These are phyloP conservation scores for Rhogogaster chlorosoma DNA, from an alignment of 2,888 invertebrate species.

Conservation along the genomic window DNA sequence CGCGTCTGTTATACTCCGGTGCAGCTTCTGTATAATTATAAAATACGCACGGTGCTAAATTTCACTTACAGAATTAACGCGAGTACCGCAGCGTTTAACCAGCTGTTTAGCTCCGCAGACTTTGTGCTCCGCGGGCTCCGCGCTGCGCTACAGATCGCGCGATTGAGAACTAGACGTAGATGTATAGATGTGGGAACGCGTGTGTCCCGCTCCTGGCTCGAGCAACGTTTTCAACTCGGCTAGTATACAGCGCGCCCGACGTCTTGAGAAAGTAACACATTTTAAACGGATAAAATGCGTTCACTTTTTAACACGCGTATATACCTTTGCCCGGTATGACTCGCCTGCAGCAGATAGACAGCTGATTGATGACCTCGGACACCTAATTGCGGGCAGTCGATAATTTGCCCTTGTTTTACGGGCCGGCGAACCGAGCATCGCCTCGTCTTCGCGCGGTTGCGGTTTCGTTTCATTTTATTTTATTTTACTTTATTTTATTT, in stretches of 20 bases:
- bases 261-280: slow-evolving; percentile 66
- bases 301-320: slow-evolving; percentile 61
- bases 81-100: background rate
- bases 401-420: background rate
- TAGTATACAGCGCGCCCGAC: slow-evolving; percentile 60
- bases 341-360: slow-evolving; percentile 34
- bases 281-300: slow-evolving; percentile 60
- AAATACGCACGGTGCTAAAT: background rate
- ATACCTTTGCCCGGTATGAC: background rate
- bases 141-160: background rate
- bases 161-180: background rate
- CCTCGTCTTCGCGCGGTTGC: background rate
- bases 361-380: slow-evolving; percentile 50
- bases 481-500: background rate
- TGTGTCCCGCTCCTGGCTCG: slow-evolving; percentile 55
- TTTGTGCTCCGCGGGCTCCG: background rate
- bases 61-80: background rate
- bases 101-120: background rate
- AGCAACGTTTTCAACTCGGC: slow-evolving; percentile 65
- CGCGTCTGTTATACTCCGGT: too few species aligned
- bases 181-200: background rate
- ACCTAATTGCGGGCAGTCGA: background rate
- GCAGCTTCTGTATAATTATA: background rate
- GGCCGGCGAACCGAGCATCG: background rate
- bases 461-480: background rate